Base-by-base conservation (phyloP, 2,888 invertebrate genomes). In the Drosophila ezoana region DNA sequence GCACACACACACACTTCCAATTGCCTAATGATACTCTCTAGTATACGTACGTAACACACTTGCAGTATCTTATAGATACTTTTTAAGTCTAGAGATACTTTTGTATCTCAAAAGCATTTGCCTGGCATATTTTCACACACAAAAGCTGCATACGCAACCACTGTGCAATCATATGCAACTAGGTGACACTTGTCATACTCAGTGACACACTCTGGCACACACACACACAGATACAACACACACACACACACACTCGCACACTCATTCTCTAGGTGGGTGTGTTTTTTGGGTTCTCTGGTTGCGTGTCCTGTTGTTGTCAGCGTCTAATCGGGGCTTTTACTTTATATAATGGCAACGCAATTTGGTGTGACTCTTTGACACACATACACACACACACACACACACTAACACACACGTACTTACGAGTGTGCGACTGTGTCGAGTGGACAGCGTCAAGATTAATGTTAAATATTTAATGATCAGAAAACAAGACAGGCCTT, bases 261-360 rank as follows among this genome's bases (percentile, higher is more conserved):
- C 23, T 28, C 23, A 1, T 28, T 8, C 28, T 28, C 44, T 43
- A 53, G 62, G 58, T 78, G 72, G 84, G 85, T 68, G 81, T 87
- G 84, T 69, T 53, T 53, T 65, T 64, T 53, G 37, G 51, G 59
- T 69, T 79, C 59, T 79, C 68, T 13, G 23, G 43, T 60, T 59
- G 65, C 73, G 72, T 76, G 62, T 63, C 72, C 56, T 28, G 58
- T 67, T 63, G 66, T 63, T 75, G 71, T 70, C 70, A 61, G 70
- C 77, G 71, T 79, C 69, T 73, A 82, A 85, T 82, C 88, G 83
- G 45, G 60, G 74, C 88, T 77, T 80, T 82, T 77, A 85, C 70
- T 68, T 59, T 64, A 43, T 76, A 60, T 82, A 87, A 87, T 82
- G 80, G 83, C 71, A 56, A 51, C 67, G 76, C 83, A 79, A 85